Evolutionary conservation across 2,797 vertebrate species (phyloP).

Genomic region (Choloepus didactylus): DNA sequence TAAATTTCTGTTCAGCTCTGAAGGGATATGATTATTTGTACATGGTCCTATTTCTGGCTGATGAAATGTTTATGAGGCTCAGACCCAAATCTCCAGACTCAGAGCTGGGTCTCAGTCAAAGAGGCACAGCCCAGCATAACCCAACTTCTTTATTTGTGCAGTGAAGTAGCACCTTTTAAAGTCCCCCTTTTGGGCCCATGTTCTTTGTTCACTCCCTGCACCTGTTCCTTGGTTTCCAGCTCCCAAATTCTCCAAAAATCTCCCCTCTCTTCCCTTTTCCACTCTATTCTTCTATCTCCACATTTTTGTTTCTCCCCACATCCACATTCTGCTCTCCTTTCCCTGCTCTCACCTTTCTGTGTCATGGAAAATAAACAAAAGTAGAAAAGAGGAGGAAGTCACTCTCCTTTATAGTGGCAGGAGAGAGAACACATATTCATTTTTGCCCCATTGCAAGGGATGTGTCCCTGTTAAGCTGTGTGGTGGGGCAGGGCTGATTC

Average conservation of each 20-base stretch:
- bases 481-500: not conserved
- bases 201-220: not conserved
- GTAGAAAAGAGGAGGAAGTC: not conserved
- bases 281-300: not conserved
- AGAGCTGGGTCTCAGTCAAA: not conserved
- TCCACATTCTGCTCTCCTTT: not conserved
- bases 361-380: not conserved
- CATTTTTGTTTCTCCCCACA: not conserved
- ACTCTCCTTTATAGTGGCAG: rapidly evolving
- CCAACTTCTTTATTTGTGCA: not conserved
- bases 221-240: not conserved
- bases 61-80: not conserved
- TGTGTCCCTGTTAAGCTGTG: not conserved
- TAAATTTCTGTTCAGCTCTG: not conserved
- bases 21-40: too few species aligned
- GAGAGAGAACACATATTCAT: rapidly evolving
- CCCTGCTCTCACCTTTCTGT: not conserved
- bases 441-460: not conserved
- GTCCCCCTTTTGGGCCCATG: not conserved
- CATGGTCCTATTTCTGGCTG: not conserved
- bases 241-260: not conserved
- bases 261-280: not conserved
- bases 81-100: not conserved
- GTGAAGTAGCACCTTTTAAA: not conserved
- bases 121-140: too few species aligned